Conservation (phyloP, 1,140 invertebrate genomes). For the Ectropis grisescens region DNA sequence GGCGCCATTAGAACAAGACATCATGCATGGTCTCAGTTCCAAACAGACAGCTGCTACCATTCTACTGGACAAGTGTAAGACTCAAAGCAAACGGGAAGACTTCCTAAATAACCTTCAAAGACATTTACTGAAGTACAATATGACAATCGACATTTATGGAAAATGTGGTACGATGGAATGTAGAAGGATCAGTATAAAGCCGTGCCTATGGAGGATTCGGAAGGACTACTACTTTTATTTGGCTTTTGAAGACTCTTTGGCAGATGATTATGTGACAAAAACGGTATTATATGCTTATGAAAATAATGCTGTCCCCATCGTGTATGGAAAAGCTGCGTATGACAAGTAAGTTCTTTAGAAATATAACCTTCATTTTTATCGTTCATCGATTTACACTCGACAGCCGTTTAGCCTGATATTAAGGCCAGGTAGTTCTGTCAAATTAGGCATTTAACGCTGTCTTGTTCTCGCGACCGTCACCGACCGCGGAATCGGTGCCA, state of each 20-base stretch:
- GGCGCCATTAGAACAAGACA: conserved; percentile 17
- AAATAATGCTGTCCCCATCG: conserved; percentile 65
- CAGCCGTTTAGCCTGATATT: no score
- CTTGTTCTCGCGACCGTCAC: no score
- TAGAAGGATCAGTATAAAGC: conserved; percentile 22
- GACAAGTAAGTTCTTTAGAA: conserved; percentile 21
- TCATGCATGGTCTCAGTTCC: conserved; percentile 20
- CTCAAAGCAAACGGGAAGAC: conserved; percentile 68
- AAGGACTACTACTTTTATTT: conserved; percentile 77
- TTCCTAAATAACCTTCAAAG: conserved; percentile 72
- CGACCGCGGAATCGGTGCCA: no score
- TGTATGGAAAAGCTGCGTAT: conserved; percentile 59
- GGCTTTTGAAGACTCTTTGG: conserved; percentile 76
- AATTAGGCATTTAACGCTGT: no score
- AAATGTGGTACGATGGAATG: conserved; percentile 66
- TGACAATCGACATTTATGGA: conserved; percentile 77
- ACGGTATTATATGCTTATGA: conserved; percentile 68
- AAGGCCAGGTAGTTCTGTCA: no score
- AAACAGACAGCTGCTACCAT: conserved; percentile 70
- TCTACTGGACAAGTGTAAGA: conserved; percentile 76
- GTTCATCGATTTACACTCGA: no score
- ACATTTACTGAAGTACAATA: conserved; percentile 53
- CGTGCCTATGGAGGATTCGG: conserved; percentile 57
- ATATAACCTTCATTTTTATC: neutral
- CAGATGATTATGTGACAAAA: conserved; percentile 73